phyloP scores from a whole-genome alignment of 2,888 invertebrate genomes.

The Drosophila trichaetosa region DNA sequence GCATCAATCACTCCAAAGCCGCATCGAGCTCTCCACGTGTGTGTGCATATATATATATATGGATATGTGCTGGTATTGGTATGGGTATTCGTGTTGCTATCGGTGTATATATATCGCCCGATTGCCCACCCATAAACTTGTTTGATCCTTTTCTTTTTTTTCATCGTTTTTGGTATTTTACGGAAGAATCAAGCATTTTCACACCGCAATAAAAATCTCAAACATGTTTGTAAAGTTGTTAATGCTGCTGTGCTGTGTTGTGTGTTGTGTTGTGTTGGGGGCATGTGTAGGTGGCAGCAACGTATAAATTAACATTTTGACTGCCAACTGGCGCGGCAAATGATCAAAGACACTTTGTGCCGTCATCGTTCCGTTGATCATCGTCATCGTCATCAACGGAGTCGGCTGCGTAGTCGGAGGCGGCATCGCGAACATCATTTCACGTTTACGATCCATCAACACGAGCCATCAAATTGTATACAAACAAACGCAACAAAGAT shows the following conservation, averaged over 20 bases:
- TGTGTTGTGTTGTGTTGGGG: conserved; percentile 6
- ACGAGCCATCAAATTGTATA: conserved; percentile 85
- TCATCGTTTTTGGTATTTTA: conserved; percentile 13
- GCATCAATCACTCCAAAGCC: conserved; percentile 73
- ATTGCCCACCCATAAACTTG: conserved; percentile 78
- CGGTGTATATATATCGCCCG: conserved; percentile 6
- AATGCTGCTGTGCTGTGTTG: conserved; percentile 55
- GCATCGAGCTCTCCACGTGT: conserved; percentile 17
- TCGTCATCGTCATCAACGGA: conserved; percentile 47
- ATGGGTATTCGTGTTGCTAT: background rate
- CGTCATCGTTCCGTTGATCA: conserved; percentile 78
- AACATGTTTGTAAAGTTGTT: conserved; percentile 82
- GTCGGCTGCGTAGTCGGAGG: conserved; percentile 23
- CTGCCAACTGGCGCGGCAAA: conserved; percentile 81
- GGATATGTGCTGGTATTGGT: background rate
- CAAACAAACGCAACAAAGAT: conserved; percentile 84
- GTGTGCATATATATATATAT: background rate
- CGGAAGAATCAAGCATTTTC: conserved; percentile 73
- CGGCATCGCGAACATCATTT: conserved; percentile 75
- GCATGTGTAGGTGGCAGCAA: conserved; percentile 64
- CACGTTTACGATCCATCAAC: conserved; percentile 84
- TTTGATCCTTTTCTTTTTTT: conserved; percentile 66
- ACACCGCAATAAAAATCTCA: conserved; percentile 81
- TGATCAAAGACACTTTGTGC: conserved; percentile 79
- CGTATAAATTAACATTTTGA: conserved; percentile 82